Evolutionary conservation across 2,888 invertebrate species (phyloP).

Genomic region (Agrotis ipsilon): DNA sequence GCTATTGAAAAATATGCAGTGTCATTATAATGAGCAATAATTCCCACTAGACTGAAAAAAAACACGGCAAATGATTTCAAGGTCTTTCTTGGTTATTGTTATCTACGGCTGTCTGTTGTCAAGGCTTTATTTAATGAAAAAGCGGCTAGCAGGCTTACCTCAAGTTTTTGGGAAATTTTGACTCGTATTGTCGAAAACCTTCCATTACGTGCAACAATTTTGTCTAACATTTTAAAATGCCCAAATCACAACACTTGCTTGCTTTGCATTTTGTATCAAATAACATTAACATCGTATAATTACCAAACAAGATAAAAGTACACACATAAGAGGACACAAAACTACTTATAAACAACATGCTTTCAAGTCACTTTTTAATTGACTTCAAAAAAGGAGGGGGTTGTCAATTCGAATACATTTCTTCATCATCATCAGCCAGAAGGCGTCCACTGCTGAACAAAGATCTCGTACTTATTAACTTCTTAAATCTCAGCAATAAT

Average conservation of each 20-base stretch:
- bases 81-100: constrained; percentile 28
- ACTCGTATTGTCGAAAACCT: too few relatives aligned
- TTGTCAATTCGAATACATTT: too few relatives aligned
- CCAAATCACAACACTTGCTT: not conserved
- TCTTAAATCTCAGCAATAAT: too few relatives aligned
- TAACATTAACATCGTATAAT: too few relatives aligned
- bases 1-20: constrained; percentile 50
- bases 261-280: not conserved
- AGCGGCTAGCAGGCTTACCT: not conserved
- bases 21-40: constrained; percentile 50
- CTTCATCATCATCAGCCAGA: too few relatives aligned
- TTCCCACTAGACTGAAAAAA: constrained; percentile 41
- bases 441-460: too few relatives aligned
- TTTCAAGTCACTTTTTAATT: too few relatives aligned
- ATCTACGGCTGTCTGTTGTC: constrained; percentile 10
- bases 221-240: not conserved
- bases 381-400: too few relatives aligned
- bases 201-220: not conserved
- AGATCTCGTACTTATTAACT: too few relatives aligned
- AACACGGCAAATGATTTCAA: constrained; percentile 41
- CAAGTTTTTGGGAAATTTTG: not conserved
- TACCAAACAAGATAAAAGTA: not conserved
- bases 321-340: too few relatives aligned
- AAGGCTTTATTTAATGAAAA: constrained; percentile 8
- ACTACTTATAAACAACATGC: too few relatives aligned